Evolutionary conservation across 2,797 vertebrate genomes (phyloP).

Genomic region (Hapalemur alaotrensis): DNA sequence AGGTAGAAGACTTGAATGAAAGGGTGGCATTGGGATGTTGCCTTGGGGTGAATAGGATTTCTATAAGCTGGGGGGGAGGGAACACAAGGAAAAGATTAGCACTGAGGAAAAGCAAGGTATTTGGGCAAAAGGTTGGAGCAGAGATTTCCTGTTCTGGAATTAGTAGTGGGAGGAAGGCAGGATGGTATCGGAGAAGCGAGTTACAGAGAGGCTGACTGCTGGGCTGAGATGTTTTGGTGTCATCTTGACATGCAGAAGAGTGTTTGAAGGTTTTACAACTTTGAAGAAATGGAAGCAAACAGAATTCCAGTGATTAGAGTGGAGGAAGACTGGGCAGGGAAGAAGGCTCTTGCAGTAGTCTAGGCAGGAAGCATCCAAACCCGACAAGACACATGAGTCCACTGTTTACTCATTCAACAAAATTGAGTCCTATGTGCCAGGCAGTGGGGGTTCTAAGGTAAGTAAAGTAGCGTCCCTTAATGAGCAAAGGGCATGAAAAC

Average conservation of each 20-base stretch:
- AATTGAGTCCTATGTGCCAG: not conserved
- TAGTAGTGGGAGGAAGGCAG: not conserved
- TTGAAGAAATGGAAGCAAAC: not conserved
- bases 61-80: not conserved
- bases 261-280: not conserved
- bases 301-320: not conserved
- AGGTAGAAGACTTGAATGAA: not conserved
- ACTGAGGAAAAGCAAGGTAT: not conserved
- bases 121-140: conserved; percentile 45
- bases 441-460: not conserved
- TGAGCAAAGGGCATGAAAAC: not conserved
- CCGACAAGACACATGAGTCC: not conserved
- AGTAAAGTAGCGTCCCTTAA: not conserved
- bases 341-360: not conserved
- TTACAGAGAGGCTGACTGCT: not conserved
- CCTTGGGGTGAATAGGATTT: conserved; percentile 10
- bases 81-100: conserved; percentile 33
- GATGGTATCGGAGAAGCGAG: not conserved
- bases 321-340: not conserved
- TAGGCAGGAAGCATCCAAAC: not conserved
- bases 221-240: not conserved
- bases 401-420: not conserved
- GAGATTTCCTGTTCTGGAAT: not conserved
- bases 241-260: not conserved
- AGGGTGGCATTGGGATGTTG: not conserved